Evolutionary conservation across 2,113 vertebrate genomes (phyloP), one percentile per base, ranked within the genome.

Genomic region (Tyto alba): DNA sequence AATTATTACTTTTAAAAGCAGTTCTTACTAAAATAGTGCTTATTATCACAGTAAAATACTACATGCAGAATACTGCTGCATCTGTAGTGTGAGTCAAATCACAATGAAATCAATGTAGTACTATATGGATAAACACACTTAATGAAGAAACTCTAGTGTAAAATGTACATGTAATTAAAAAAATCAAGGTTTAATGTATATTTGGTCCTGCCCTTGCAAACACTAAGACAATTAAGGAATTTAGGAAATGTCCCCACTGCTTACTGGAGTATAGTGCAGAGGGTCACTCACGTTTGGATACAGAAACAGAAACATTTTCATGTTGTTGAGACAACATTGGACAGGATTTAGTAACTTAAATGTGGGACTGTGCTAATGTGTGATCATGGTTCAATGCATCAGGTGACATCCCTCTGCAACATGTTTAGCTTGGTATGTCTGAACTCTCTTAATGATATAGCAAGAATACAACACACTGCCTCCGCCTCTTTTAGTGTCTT

Each of bases 391-490:
- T 86, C 41, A 55, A n/a, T 29, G 50, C 25, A 5, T 75, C 71
- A 80, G 32, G 26, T 60, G 48, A n/a, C 17, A 63, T 47, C 10
- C 38, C 34, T 66, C 30, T 73, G 55, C 15, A 68, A 7, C 10
- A 16, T 26, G 7, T 68, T 86, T 72, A 41, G 5, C 7, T 56
- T 64, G 19, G 10, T 90, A 30, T 11, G 13, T 52, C 38, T 82
- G 36, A n/a, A 52, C 22, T 50, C 22, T 78, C 10, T 26, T 43
- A 82, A 45, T 67, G 38, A 25, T 25, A 26, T 2, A n/a, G 2
- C 34, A 64, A 48, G 56, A 50, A 59, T 47, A 41, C 0, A 9
- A 34, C 21, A 57, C 21, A 12, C 6, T 0, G 0, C 29, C 41
- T 69, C 41, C 77, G 59, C 36, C 10, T 85, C 32, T 52, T 82